Evolutionary conservation across 2,888 invertebrate species (phyloP).

Genomic region (Hololepta plana): DNA sequence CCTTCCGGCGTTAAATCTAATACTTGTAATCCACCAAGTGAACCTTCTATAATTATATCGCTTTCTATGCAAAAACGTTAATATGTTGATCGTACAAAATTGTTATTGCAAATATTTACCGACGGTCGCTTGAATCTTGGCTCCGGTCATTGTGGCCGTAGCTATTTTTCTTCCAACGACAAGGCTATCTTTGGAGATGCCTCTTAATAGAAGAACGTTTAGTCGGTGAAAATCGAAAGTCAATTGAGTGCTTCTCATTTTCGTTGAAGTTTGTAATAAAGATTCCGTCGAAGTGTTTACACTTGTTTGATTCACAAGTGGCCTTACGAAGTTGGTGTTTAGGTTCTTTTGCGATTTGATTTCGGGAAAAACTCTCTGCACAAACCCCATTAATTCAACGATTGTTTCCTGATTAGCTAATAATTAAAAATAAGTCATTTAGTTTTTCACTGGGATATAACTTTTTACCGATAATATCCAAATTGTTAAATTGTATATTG

Average conservation of each 20-base stretch:
- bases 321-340: background rate
- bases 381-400: constrained; percentile 81
- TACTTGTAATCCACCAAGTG: constrained; percentile 80
- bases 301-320: constrained; percentile 9
- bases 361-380: constrained; percentile 48
- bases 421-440: constrained; percentile 1
- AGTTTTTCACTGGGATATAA: background rate
- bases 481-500: constrained; percentile 81
- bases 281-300: constrained; percentile 19
- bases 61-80: constrained; percentile 12
- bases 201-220: constrained; percentile 71
- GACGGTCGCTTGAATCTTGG: constrained; percentile 70
- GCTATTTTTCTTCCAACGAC: constrained; percentile 75
- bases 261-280: constrained; percentile 13
- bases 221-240: constrained; percentile 87
- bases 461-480: constrained; percentile 74
- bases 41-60: constrained; percentile 56
- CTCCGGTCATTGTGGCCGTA: constrained; percentile 82
- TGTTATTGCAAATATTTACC: constrained; percentile 28
- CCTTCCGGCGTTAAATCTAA: constrained; percentile 76
- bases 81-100: background rate
- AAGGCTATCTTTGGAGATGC: constrained; percentile 51
- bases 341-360: constrained; percentile 10
- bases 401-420: constrained; percentile 89
- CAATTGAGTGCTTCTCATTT: constrained; percentile 56